Conservation (phyloP, 2,888 invertebrate genomes). For the Onthophagus sagittarius region DNA sequence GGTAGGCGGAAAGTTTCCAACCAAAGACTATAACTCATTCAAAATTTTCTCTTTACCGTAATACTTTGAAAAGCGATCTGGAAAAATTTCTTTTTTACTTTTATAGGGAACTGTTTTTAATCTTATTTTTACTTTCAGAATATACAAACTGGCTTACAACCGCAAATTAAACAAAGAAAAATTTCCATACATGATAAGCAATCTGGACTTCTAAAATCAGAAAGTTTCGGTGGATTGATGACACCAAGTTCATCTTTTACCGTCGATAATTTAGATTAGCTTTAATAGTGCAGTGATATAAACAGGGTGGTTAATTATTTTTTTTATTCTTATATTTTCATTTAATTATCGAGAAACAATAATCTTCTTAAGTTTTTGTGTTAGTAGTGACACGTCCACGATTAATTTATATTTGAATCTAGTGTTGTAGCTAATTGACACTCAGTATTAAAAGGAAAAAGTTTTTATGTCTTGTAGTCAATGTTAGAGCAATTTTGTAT, state of each 20-base stretch:
- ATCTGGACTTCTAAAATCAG: slow-evolving; percentile 51
- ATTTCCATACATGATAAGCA: slow-evolving; percentile 50
- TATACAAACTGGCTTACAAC: slow-evolving; percentile 49
- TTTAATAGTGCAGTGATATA: neutral
- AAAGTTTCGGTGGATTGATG: slow-evolving; percentile 36
- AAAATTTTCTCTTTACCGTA: too few species aligned
- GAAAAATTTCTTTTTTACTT: neutral
- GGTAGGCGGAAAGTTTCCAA: too few species aligned
- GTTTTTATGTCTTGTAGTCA: too few species aligned
- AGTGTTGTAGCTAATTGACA: too few species aligned
- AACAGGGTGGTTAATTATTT: neutral
- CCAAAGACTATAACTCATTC: too few species aligned
- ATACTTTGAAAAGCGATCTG: too few species aligned
- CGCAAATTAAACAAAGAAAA: slow-evolving; percentile 50
- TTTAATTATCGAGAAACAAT: too few species aligned
- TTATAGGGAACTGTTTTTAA: neutral
- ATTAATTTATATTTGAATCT: too few species aligned
- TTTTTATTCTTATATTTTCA: neutral
- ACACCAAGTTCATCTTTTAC: slow-evolving; percentile 23
- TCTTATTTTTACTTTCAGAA: slow-evolving; percentile 45
- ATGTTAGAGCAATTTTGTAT: too few species aligned
- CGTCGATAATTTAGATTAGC: slow-evolving; percentile 17
- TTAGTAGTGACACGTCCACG: too few species aligned
- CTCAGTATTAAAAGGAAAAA: too few species aligned
- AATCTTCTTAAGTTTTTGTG: too few species aligned